These are phyloP conservation scores for Drosophila auraria DNA, from an alignment of 1,140 invertebrate genomes.

Conservation along the genomic window DNA sequence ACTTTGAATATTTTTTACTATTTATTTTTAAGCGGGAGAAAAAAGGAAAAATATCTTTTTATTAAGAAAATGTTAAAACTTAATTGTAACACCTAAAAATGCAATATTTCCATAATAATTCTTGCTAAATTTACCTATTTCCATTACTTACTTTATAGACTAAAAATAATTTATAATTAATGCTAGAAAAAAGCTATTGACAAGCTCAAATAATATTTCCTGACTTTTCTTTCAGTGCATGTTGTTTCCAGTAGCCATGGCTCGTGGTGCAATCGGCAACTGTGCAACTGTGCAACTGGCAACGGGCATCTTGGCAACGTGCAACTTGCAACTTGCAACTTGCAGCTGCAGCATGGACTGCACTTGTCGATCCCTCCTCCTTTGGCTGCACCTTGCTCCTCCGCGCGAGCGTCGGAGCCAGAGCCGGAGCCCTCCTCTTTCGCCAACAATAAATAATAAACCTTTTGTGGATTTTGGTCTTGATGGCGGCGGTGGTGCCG, in stretches of 20 bases:
- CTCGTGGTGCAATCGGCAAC: conserved; percentile 57
- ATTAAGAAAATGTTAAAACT: not conserved
- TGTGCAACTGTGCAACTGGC: conserved; percentile 28
- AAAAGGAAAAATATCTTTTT: too few relatives aligned
- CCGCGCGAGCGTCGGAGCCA: conserved; percentile 4
- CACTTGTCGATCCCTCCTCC: conserved; percentile 64
- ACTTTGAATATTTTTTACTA: not conserved
- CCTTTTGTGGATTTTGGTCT: conserved; percentile 81
- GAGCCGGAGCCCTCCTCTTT: conserved; percentile 36
- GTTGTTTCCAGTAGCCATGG: conserved; percentile 44
- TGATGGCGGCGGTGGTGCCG: conserved; percentile 60
- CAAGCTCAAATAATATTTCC: too few relatives aligned
- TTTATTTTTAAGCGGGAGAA: too few relatives aligned
- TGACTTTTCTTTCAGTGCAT: conserved; percentile 40
- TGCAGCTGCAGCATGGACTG: conserved; percentile 53
- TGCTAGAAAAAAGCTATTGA: too few relatives aligned
- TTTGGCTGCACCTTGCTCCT: conserved; percentile 23
- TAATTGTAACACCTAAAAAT: too few relatives aligned
- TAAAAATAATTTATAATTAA: too few relatives aligned
- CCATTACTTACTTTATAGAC: too few relatives aligned
- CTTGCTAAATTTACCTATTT: too few relatives aligned
- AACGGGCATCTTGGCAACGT: conserved; percentile 19
- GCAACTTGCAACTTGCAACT: conserved; percentile 45
- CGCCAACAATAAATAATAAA: conserved; percentile 83
- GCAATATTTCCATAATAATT: too few relatives aligned